Evolutionary conservation across 2,888 invertebrate genomes (phyloP).

Genomic region (Aphidoletes aphidimyza): DNA sequence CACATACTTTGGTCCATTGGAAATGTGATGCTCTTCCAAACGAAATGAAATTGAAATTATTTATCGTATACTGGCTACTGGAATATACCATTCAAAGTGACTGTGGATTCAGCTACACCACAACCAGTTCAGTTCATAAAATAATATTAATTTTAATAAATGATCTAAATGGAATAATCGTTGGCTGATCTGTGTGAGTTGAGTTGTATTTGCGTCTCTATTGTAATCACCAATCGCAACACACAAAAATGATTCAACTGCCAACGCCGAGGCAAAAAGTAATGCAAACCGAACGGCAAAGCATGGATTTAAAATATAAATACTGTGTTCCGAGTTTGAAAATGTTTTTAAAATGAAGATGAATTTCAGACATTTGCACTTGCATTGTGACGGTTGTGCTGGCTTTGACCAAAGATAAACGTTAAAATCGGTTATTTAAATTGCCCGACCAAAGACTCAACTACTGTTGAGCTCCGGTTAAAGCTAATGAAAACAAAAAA

Average conservation of each 20-base stretch:
- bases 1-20: neutral
- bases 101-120: too few relatives aligned
- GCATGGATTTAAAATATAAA: slow-evolving; percentile 14
- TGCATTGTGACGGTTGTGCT: neutral
- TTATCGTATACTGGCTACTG: slow-evolving; percentile 1
- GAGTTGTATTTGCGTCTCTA: too few relatives aligned
- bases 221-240: neutral
- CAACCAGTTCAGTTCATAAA: neutral
- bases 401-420: neutral
- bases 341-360: slow-evolving; percentile 14
- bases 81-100: neutral
- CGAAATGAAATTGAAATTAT: neutral
- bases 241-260: neutral
- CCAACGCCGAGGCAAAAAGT: neutral
- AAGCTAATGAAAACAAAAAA: slow-evolving; percentile 35
- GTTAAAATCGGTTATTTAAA: neutral
- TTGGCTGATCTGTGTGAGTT: neutral
- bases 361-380: slow-evolving; percentile 21
- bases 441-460: neutral
- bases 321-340: neutral
- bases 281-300: neutral
- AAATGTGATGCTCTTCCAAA: neutral
- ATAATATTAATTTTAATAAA: slow-evolving; percentile 54
- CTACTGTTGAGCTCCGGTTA: neutral
- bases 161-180: slow-evolving; percentile 50